Percentiles rank a stretch among this genome's conserved stretches.
Conservation (phyloP, 2,888 invertebrate genomes). For the Drosophila percnosoma region DNA sequence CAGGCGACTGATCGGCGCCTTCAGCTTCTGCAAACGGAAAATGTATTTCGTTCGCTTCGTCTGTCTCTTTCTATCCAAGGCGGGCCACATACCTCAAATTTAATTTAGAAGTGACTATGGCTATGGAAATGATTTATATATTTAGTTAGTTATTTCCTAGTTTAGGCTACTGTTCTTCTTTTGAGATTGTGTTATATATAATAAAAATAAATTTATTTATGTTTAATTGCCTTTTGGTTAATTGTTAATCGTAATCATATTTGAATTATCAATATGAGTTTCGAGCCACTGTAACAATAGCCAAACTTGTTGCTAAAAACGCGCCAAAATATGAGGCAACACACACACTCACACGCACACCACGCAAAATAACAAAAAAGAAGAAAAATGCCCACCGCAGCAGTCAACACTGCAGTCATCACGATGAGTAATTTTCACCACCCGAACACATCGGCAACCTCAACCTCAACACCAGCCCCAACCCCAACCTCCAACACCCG, state of each 20-base stretch:
- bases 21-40: neutral
- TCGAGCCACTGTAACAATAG: slow-evolving; percentile 24
- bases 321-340: slow-evolving; percentile 58
- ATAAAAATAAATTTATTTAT: neutral
- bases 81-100: neutral
- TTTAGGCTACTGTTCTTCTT: rapidly evolving
- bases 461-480: slow-evolving; percentile 1
- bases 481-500: slow-evolving; percentile 11
- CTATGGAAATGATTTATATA: neutral
- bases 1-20: neutral
- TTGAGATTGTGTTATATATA: neutral
- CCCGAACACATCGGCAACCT: slow-evolving; percentile 20
- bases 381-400: slow-evolving; percentile 63
- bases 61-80: neutral
- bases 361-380: slow-evolving; percentile 10
- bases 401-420: slow-evolving; percentile 74
- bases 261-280: neutral
- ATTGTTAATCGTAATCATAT: neutral
- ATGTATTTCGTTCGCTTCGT: neutral
- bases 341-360: neutral
- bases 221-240: neutral
- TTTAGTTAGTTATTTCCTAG: neutral
- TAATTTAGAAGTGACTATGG: too few relatives aligned
- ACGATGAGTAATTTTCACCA: slow-evolving; percentile 65
- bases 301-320: slow-evolving; percentile 74